Evolutionary conservation across 1,140 invertebrate species (phyloP).

Genomic region (Zaprionus ornatus): DNA sequence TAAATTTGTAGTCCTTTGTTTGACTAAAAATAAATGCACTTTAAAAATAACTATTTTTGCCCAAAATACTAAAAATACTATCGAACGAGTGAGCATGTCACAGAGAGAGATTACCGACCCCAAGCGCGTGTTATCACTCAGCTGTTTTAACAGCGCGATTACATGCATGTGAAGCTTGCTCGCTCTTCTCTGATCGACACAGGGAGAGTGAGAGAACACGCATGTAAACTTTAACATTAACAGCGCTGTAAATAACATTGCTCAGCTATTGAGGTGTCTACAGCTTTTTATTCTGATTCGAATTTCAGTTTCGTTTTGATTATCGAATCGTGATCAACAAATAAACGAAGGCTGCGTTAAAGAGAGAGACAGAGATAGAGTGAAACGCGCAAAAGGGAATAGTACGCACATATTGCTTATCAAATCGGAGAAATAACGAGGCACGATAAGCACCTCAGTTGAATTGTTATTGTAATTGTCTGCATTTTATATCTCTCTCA

Average conservation of each 20-base stretch:
- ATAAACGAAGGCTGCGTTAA: not conserved
- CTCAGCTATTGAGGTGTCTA: not conserved
- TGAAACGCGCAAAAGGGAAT: not conserved
- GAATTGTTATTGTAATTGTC: conserved; percentile 19
- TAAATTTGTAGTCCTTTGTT: not conserved
- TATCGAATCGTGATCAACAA: conserved; percentile 44
- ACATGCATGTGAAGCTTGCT: conserved; percentile 21
- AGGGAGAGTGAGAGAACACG: not conserved
- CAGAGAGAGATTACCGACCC: not conserved
- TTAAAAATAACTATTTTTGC: conserved; percentile 1
- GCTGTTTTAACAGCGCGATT: conserved; percentile 3
- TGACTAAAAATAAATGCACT: not conserved
- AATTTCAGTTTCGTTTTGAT: conserved; percentile 46
- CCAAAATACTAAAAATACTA: conserved; percentile 1
- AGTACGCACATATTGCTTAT: conserved; percentile 35
- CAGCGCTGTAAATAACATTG: conserved; percentile 22
- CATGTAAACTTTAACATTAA: conserved; percentile 10
- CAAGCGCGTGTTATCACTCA: not conserved
- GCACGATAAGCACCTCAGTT: conserved; percentile 31
- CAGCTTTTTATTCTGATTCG: conserved; percentile 24
- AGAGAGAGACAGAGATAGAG: conserved; percentile 1
- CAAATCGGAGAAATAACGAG: conserved; percentile 35
- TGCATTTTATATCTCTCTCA: conserved; percentile 24
- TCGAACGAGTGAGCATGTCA: not conserved
- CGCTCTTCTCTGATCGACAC: conserved; percentile 16